Conservation (phyloP, 1,140 invertebrate species). For the Drosophila setifemur region DNA sequence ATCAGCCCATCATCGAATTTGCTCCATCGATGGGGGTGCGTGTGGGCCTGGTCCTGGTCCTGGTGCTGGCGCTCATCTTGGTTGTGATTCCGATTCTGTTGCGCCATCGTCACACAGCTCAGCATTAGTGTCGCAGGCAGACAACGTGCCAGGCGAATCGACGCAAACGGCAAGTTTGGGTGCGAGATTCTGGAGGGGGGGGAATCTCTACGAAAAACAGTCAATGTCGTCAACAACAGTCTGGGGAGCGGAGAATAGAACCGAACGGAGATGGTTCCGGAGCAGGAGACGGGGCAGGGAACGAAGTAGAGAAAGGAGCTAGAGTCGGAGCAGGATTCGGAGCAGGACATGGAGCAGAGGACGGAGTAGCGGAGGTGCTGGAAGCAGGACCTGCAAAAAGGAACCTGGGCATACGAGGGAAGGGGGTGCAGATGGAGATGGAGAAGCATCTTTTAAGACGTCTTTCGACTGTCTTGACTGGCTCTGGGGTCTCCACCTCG, state of each 20-base stretch:
- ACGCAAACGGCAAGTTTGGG: constrained; percentile 39
- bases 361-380: constrained; percentile 7
- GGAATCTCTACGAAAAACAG: constrained; percentile 50
- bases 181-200: constrained; percentile 16
- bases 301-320: too few relatives aligned
- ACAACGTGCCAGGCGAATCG: constrained; percentile 74
- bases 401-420: background rate
- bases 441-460: constrained; percentile 54
- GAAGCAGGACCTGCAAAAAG: constrained; percentile 17
- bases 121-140: constrained; percentile 72
- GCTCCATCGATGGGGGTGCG: constrained; percentile 1
- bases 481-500: constrained; percentile 31
- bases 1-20: constrained; percentile 39
- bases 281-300: background rate
- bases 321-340: background rate
- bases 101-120: constrained; percentile 64
- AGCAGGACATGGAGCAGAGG: background rate
- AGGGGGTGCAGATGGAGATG: constrained; percentile 32
- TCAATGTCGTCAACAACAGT: constrained; percentile 68
- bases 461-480: constrained; percentile 68
- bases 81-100: constrained; percentile 22
- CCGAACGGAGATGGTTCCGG: constrained; percentile 1
- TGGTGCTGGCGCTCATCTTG: background rate
- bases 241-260: constrained; percentile 13
- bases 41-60: background rate